A percentile compares a stretch with the other conserved stretches of the same genome.
Evolutionary conservation across 2,797 vertebrate genomes (phyloP).

Genomic region (Sternotherus odoratus): DNA sequence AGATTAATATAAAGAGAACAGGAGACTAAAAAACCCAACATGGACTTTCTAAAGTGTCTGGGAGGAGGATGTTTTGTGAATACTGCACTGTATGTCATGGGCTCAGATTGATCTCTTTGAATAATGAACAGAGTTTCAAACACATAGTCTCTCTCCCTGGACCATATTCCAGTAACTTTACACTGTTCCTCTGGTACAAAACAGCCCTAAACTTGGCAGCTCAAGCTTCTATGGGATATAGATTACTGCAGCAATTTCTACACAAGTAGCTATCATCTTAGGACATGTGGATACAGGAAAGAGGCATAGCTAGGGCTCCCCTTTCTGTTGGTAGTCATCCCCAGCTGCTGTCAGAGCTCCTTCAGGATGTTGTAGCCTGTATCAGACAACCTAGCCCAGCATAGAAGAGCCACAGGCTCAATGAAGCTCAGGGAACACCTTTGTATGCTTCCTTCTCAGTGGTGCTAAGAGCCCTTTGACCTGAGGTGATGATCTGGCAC

Average conservation of each 20-base stretch:
- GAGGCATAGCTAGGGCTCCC: not conserved
- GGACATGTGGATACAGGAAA: not conserved
- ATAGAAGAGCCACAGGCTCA: not conserved
- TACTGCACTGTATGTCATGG: not conserved
- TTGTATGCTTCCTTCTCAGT: not conserved
- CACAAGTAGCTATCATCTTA: not conserved
- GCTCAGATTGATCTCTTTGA: not conserved
- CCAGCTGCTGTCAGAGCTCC: not conserved
- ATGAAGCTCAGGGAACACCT: not conserved
- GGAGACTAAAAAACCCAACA: not conserved
- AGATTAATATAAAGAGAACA: not conserved
- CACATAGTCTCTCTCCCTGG: not conserved
- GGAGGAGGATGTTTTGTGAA: not conserved
- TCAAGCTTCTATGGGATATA: not conserved
- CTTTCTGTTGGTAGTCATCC: not conserved
- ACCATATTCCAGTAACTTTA: not conserved
- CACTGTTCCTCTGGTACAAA: not conserved
- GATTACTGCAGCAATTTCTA: not conserved
- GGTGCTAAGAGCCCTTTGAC: not conserved
- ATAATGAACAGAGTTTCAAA: not conserved
- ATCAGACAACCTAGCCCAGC: too few relatives aligned
- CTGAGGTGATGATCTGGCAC: not conserved
- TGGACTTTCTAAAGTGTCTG: accelerated
- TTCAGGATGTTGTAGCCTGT: not conserved
- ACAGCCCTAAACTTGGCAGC: not conserved